Evolutionary conservation across 2,888 invertebrate genomes (phyloP), one percentile per base, ranked within the genome.

Genomic region (Halictus ligatus): DNA sequence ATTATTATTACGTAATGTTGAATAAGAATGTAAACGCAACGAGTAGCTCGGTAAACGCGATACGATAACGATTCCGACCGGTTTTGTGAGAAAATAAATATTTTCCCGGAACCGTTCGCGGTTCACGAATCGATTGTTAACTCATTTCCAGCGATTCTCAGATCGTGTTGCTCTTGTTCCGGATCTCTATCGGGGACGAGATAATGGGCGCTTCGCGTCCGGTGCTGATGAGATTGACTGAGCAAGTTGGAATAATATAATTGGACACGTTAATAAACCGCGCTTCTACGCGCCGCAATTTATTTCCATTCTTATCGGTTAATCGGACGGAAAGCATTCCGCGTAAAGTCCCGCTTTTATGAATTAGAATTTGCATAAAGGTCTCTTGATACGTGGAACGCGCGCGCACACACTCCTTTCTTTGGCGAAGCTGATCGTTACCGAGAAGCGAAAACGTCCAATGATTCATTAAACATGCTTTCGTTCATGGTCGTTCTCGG

Each of bases 1-100:
- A 73, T 80, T 83, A 78, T 85, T 85, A 78, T 85, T 85, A 71
- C 75, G 78, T 78, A 75, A 85, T 46, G 75, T 40, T 40, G 25
- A 75, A 50, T 54, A 78, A 85, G 77, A 75, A 84, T 83, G 84
- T 40, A 67, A 58, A 75, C 77, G 58, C 13, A 29, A 13, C 64
- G 73, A 12, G 29, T 72, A 74, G 77, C 54, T 76, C 69, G 15
- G 67, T 12, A 54, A 43, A 25, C 46, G 48, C 78, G 75, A 21
- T 69, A 6, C 64, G 46, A 76, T 83, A 83, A 76, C 81, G 48
- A 58, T 69, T 58, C 21, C 67, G 67, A 77, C 77, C 48, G 35
- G 77, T 40, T 50, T 67, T 10, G 46, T 48, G 21, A 35, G 48
- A 67, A 35, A 76, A 64, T 21, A n/a, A 64, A 76, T 67, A 76